A percentile compares a stretch with the other conserved stretches of the same genome.
Evolutionary conservation across 2,888 invertebrate species (phyloP).

Genomic region (Heliconius erato): DNA sequence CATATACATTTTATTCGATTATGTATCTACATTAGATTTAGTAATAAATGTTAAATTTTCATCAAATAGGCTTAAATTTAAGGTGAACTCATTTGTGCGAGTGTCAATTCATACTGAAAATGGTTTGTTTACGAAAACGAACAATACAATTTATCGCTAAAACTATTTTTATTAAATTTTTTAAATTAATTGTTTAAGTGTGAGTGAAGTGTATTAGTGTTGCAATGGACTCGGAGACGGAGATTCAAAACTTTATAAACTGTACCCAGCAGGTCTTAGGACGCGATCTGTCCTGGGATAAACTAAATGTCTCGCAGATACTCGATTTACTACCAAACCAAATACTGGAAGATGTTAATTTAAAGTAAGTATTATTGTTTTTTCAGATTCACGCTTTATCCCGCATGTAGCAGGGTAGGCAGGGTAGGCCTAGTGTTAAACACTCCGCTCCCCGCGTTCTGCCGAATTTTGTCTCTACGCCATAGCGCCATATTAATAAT

Average conservation of each 20-base stretch:
- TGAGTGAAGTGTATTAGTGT: conserved; percentile 51
- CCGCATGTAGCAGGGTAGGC: too few species aligned
- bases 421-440: too few species aligned
- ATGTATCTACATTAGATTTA: not conserved
- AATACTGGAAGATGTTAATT: conserved; percentile 74
- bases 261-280: conserved; percentile 78
- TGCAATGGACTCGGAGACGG: conserved; percentile 76
- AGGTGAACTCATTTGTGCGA: not conserved
- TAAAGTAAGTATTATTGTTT: conserved; percentile 69
- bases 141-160: not conserved
- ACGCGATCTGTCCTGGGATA: conserved; percentile 69
- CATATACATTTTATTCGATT: not conserved
- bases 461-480: too few species aligned
- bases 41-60: not conserved
- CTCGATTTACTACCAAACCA: conserved; percentile 74
- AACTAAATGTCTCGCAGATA: conserved; percentile 76
- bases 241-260: conserved; percentile 78
- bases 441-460: too few species aligned
- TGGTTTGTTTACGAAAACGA: not conserved
- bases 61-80: not conserved
- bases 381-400: too few species aligned
- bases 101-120: conserved; percentile 12
- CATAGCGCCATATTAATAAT: too few species aligned
- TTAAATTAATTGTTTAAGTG: conserved; percentile 22
- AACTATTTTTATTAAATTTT: not conserved